Evolutionary conservation across 2,888 invertebrate genomes (phyloP).

Genomic region (Nezara viridula): DNA sequence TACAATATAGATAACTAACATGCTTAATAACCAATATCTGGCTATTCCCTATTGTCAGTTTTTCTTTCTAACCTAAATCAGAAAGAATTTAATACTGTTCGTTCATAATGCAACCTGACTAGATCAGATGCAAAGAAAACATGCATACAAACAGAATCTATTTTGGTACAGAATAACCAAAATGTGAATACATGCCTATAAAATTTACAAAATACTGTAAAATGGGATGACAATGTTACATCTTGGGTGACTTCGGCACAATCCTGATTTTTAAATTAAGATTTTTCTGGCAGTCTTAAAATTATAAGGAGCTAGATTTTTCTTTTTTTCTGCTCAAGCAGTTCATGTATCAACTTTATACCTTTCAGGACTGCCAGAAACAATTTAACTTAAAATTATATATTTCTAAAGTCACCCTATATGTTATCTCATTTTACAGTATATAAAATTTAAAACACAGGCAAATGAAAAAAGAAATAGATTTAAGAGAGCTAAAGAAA

Average conservation of each 20-base stretch:
- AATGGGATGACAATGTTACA: too few relatives aligned
- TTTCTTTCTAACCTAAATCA: background rate
- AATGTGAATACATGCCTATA: background rate
- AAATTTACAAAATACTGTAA: background rate
- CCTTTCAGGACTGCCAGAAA: too few relatives aligned
- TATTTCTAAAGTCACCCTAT: too few relatives aligned
- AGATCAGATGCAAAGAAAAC: slow-evolving; percentile 28
- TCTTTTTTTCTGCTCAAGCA: too few relatives aligned
- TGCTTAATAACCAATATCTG: background rate
- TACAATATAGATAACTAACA: background rate
- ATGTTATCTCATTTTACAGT: too few relatives aligned
- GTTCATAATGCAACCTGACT: slow-evolving; percentile 38
- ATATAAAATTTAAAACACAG: too few relatives aligned
- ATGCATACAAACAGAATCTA: background rate
- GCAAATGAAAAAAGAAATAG: background rate
- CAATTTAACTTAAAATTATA: too few relatives aligned
- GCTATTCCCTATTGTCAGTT: slow-evolving; percentile 24
- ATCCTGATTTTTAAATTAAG: too few relatives aligned
- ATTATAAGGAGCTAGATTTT: too few relatives aligned
- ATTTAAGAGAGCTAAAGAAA: background rate
- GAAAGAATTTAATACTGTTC: slow-evolving; percentile 38
- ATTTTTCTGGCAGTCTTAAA: too few relatives aligned
- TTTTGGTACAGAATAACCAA: background rate
- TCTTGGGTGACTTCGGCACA: too few relatives aligned
- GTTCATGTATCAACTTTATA: too few relatives aligned